Conservation (phyloP, 2,797 vertebrate species). For the Notolepis coatsorum region DNA sequence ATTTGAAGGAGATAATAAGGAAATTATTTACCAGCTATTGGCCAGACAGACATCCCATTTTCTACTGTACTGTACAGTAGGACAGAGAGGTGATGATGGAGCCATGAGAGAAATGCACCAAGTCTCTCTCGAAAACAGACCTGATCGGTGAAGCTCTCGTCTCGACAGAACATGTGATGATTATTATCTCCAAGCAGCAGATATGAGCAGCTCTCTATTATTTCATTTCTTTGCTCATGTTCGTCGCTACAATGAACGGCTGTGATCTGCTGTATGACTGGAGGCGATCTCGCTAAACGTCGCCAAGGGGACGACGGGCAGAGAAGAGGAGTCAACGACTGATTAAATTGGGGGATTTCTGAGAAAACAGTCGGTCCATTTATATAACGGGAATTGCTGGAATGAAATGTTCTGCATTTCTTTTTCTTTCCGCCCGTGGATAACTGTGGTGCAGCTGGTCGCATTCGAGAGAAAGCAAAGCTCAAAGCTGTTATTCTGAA, state of each 20-base stretch:
- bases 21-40: neutral
- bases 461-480: slow-evolving; percentile 20
- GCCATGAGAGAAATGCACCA: slow-evolving; percentile 42
- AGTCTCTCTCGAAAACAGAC: slow-evolving; percentile 28
- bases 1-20: too few species aligned
- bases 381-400: slow-evolving; percentile 14
- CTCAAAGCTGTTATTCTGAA: too few species aligned
- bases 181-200: slow-evolving; percentile 26
- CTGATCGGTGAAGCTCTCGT: slow-evolving; percentile 58
- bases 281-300: too few species aligned
- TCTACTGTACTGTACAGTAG: neutral
- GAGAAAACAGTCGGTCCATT: slow-evolving; percentile 8
- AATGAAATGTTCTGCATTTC: slow-evolving; percentile 37
- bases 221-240: neutral
- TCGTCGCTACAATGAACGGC: too few species aligned
- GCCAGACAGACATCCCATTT: slow-evolving; percentile 2
- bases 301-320: too few species aligned
- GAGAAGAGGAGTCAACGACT: slow-evolving; percentile 51
- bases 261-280: too few species aligned
- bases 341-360: slow-evolving; percentile 41
- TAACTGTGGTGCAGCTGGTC: slow-evolving; percentile 20
- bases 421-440: slow-evolving; percentile 38
- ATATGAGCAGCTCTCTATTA: slow-evolving; percentile 2
- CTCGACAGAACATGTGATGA: slow-evolving; percentile 31
- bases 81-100: slow-evolving; percentile 36